Evolutionary conservation across 2,113 vertebrate species (phyloP), one percentile per base, ranked within the genome.

Genomic region (Myotis brandtii): DNA sequence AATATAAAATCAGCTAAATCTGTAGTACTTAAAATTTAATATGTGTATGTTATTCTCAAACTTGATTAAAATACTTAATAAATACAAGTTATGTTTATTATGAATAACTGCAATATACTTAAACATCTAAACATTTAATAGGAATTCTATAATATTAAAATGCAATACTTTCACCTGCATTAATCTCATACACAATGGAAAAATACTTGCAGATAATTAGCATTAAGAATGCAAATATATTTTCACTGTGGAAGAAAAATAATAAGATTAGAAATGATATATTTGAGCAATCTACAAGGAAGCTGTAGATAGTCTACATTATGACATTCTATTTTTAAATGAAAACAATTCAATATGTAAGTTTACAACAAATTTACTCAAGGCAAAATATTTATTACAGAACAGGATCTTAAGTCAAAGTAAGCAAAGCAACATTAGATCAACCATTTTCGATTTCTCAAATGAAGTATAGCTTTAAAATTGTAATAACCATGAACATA

Each of bases 301-400:
- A 97, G 92, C 73, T 97, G 97, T 97, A 98, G 97, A 92, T 93
- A 94, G 88, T 96, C 95, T 96, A 98, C 75, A 89, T 95, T 96
- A 82, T 91, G 96, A 97, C 97, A 97, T 48, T 96, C 94, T 96
- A 96, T 97, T 92, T 96, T 97, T 93, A 97, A 98, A 97, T 81
- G 90, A 98, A 98, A 98, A 98, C 97, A 98, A 96, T 86, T 98
- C 80, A 62, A 72, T 98, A 98, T 95, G 97, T 97, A 98, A 97
- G 97, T 96, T 98, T 97, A 98, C 96, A 98, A 98, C 94, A 97
- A 97, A 96, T 80, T 98, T 97, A 98, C 97, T 95, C 95, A 96
- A 98, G 96, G 97, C 97, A 98, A 98, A 98, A 97, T 97, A 98
- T 97, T 95, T 98, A 98, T 98, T 99, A 98, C 97, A 98, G 98